Percentiles rank a stretch among this genome's conserved stretches.
phyloP scores from a whole-genome alignment of 2,797 vertebrate species.

The Sphaeramia orbicularis region DNA sequence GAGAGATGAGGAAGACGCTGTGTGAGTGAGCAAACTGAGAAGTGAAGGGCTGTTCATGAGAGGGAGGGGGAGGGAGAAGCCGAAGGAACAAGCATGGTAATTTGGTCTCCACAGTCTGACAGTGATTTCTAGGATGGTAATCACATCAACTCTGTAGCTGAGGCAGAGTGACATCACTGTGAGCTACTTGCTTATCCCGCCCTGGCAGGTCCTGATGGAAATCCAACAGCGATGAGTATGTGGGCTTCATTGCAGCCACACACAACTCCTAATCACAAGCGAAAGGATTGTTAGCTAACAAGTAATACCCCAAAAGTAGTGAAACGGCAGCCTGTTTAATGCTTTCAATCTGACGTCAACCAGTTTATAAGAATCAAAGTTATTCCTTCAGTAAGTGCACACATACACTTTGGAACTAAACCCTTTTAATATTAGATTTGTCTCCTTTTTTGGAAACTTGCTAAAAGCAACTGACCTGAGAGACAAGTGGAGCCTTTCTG shows the following conservation, averaged over 20 bases:
- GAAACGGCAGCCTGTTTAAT: slow-evolving; percentile 24
- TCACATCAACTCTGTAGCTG: slow-evolving; percentile 71
- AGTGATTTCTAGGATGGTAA: slow-evolving; percentile 74
- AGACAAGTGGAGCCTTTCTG: not conserved
- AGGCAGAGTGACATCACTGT: slow-evolving; percentile 70
- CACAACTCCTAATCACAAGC: slow-evolving; percentile 55
- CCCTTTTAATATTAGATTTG: slow-evolving; percentile 22
- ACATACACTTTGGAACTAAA: slow-evolving; percentile 11
- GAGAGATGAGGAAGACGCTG: slow-evolving; percentile 32
- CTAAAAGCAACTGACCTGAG: slow-evolving; percentile 4
- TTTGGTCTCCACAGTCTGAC: slow-evolving; percentile 65
- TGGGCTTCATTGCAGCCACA: slow-evolving; percentile 23
- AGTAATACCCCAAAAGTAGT: slow-evolving; percentile 24
- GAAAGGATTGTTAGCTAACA: slow-evolving; percentile 52
- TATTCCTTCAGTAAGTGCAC: slow-evolving; percentile 6
- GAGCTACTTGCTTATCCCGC: slow-evolving; percentile 58
- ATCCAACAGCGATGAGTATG: slow-evolving; percentile 44
- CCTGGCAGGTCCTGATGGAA: slow-evolving; percentile 65
- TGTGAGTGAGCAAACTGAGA: slow-evolving; percentile 11
- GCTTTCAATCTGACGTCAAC: slow-evolving; percentile 26
- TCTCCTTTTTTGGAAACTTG: not conserved
- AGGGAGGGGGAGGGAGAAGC: slow-evolving; percentile 7
- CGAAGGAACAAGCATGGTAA: slow-evolving; percentile 46
- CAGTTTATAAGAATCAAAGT: slow-evolving; percentile 23
- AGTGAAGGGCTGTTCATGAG: slow-evolving; percentile 14